A percentile compares a stretch with the other conserved stretches of the same genome.
Conservation (phyloP, 2,888 invertebrate genomes). For the Caenorhabditis sp. region DNA sequence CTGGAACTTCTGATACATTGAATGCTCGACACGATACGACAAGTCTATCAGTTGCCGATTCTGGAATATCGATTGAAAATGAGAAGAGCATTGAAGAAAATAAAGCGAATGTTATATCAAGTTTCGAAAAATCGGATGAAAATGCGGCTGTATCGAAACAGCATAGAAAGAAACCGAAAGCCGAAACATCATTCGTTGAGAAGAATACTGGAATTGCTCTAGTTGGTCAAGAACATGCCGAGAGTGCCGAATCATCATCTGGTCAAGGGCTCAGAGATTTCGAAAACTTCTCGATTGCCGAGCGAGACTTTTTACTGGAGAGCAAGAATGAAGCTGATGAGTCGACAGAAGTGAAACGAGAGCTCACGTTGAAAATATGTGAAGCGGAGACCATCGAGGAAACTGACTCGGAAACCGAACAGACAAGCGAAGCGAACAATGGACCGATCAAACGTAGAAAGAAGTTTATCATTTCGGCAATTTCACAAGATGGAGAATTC, state of each 20-base stretch:
- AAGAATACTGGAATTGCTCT: not conserved
- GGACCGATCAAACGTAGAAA: slow-evolving; percentile 28
- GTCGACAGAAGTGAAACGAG: slow-evolving; percentile 6
- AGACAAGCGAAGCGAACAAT: slow-evolving; percentile 11
- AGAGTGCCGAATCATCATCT: not conserved
- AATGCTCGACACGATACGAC: slow-evolving; percentile 23
- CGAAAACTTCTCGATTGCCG: slow-evolving; percentile 18
- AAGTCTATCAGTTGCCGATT: slow-evolving; percentile 33
- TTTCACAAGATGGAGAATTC: slow-evolving; percentile 41
- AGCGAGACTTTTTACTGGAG: slow-evolving; percentile 9
- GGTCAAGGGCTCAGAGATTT: slow-evolving; percentile 8
- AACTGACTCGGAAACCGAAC: slow-evolving; percentile 19
- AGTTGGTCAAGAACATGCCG: slow-evolving; percentile 4
- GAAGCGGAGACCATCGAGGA: slow-evolving; percentile 29
- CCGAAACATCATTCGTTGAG: slow-evolving; percentile 3
- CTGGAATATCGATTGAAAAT: slow-evolving; percentile 17
- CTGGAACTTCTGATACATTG: slow-evolving; percentile 4
- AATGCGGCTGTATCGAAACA: slow-evolving; percentile 1
- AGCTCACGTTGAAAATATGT: slow-evolving; percentile 27
- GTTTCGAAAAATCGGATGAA: slow-evolving; percentile 28
- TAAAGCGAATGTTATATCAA: not conserved
- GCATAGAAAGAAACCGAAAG: not conserved
- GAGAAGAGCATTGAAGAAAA: not conserved
- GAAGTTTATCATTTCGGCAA: slow-evolving; percentile 37
- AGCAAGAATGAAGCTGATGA: slow-evolving; percentile 11